Evolutionary conservation across 2,888 invertebrate species (phyloP).

Genomic region (Tachina fera): DNA sequence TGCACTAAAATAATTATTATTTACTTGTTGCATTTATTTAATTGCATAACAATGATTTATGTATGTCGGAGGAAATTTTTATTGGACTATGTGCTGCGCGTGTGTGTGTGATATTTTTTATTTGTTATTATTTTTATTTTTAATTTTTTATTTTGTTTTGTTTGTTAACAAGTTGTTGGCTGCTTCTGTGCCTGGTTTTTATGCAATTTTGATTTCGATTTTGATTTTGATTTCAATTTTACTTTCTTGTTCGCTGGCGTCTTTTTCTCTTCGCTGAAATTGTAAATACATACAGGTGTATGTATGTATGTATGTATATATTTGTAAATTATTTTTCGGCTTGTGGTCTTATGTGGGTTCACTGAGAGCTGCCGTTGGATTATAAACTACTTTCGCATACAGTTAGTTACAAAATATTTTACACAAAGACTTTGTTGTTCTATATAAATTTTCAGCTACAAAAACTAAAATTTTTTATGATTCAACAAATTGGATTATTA

Average conservation of each 20-base stretch:
- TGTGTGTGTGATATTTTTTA: constrained; percentile 7
- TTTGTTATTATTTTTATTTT: constrained; percentile 23
- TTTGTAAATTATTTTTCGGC: constrained; percentile 30
- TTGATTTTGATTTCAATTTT: constrained; percentile 5
- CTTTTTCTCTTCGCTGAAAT: constrained; percentile 19
- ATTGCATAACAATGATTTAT: constrained; percentile 58
- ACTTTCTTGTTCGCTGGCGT: constrained; percentile 36
- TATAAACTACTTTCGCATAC: constrained; percentile 19
- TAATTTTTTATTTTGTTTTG: background rate
- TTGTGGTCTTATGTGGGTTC: constrained; percentile 52
- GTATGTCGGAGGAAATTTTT: constrained; percentile 24
- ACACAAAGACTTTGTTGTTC: too few relatives aligned
- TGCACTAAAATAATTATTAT: constrained; percentile 36
- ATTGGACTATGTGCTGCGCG: constrained; percentile 1
- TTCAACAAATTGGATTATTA: too few relatives aligned
- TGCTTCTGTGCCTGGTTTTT: constrained; percentile 44
- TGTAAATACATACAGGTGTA: background rate
- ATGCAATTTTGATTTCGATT: constrained; percentile 61
- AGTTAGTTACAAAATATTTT: constrained; percentile 17
- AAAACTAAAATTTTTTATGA: too few relatives aligned
- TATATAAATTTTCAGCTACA: too few relatives aligned
- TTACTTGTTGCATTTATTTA: constrained; percentile 39
- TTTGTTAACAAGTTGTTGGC: constrained; percentile 45
- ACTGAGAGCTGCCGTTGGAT: constrained; percentile 30
- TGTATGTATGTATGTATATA: background rate